phyloP scores from a whole-genome alignment of 2,113 vertebrate species.

The Silurus meridionalis region DNA sequence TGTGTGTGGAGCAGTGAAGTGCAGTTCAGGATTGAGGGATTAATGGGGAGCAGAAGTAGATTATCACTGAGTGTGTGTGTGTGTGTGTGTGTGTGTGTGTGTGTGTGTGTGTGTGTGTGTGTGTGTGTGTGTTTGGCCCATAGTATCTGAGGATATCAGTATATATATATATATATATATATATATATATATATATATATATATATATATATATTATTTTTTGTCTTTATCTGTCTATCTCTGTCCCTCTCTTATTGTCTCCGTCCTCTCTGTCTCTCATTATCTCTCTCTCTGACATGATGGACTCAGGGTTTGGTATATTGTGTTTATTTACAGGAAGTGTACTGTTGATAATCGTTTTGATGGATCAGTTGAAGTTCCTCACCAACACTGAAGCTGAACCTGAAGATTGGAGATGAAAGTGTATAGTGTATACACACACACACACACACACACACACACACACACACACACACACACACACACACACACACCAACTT shows the following conservation, averaged over 20 bases:
- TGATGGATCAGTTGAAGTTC: neutral
- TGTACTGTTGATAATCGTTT: neutral
- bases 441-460: too few relatives aligned
- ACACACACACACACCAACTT: neutral
- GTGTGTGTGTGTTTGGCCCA: neutral
- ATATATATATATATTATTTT: too few relatives aligned
- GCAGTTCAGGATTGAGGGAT: neutral
- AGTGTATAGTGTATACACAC: too few relatives aligned
- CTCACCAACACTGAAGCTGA: neutral
- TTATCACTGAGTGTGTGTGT: conserved; percentile 11
- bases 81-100: neutral
- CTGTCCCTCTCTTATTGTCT: too few relatives aligned
- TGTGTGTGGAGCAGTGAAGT: neutral
- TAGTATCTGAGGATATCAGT: too few relatives aligned
- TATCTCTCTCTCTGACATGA: too few relatives aligned
- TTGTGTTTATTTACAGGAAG: neutral
- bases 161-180: too few relatives aligned
- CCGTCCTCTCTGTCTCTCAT: too few relatives aligned
- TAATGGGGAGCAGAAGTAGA: conserved; percentile 13
- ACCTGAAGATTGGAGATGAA: too few relatives aligned
- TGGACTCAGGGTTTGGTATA: neutral
- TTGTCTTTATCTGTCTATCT: too few relatives aligned
- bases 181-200: too few relatives aligned
- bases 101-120: neutral
- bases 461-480: too few relatives aligned